Evolutionary conservation across 1,140 invertebrate species (phyloP).

Genomic region (Lucilia cuprina): DNA sequence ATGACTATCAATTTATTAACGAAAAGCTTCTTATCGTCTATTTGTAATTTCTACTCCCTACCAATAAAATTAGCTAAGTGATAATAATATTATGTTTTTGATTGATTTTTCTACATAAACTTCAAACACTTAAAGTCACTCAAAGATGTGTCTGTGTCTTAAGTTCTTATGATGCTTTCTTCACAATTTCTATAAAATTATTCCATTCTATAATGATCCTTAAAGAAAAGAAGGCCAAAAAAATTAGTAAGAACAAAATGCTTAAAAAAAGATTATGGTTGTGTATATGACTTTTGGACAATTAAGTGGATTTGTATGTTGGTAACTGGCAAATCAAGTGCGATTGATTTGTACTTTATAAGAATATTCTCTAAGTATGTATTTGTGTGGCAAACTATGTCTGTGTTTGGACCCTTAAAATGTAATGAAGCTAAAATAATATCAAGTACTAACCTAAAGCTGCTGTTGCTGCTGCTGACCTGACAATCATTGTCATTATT

Average conservation of each 20-base stretch:
- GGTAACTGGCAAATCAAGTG: slow-evolving; percentile 32
- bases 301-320: slow-evolving; percentile 34
- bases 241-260: neutral
- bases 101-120: too few relatives aligned
- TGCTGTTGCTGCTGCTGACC: neutral
- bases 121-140: too few relatives aligned
- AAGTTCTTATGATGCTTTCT: too few relatives aligned
- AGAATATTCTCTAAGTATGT: neutral
- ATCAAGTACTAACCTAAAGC: slow-evolving; percentile 8
- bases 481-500: slow-evolving; percentile 18
- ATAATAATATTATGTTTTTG: too few relatives aligned
- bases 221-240: too few relatives aligned
- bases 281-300: slow-evolving; percentile 27
- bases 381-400: neutral
- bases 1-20: too few relatives aligned
- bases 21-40: too few relatives aligned
- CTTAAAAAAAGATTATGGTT: slow-evolving; percentile 1
- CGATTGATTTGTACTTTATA: slow-evolving; percentile 28
- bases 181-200: too few relatives aligned
- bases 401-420: neutral
- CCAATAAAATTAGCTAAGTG: too few relatives aligned
- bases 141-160: too few relatives aligned
- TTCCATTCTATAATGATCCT: too few relatives aligned
- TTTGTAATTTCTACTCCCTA: too few relatives aligned
- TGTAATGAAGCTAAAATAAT: slow-evolving; percentile 24